phyloP scores from a whole-genome alignment of 2,113 vertebrate species.

The Brachypteracias leptosomus region DNA sequence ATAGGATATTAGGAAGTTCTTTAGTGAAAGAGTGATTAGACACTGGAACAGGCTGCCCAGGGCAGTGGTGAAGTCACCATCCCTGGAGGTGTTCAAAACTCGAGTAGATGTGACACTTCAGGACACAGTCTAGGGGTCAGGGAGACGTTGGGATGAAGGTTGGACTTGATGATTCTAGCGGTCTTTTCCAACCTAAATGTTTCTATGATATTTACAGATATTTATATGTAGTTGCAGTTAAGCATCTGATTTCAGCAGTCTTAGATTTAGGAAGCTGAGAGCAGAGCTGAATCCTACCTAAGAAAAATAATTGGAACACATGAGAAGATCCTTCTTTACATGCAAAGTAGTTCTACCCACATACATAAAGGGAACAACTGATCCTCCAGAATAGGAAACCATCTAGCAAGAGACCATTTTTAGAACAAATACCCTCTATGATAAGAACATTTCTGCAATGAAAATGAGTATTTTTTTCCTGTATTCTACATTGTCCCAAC shows the following conservation, averaged over 20 bases:
- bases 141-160: no score
- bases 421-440: neutral
- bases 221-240: neutral
- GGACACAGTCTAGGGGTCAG: no score
- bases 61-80: no score
- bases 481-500: neutral
- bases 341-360: neutral
- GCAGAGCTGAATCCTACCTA: neutral
- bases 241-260: neutral
- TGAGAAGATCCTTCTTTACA: neutral
- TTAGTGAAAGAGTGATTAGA: no score
- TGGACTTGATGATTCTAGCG: no score
- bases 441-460: neutral
- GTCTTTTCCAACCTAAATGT: no score
- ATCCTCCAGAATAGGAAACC: neutral
- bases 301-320: neutral
- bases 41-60: no score
- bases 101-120: no score
- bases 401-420: neutral
- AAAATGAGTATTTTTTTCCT: neutral
- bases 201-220: neutral
- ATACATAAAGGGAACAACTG: neutral
- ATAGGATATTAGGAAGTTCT: no score
- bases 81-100: no score
- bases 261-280: neutral